Evolutionary conservation across 2,113 vertebrate species (phyloP), one percentile per base, ranked within the genome.

Genomic region (Toxostoma redivivum): DNA sequence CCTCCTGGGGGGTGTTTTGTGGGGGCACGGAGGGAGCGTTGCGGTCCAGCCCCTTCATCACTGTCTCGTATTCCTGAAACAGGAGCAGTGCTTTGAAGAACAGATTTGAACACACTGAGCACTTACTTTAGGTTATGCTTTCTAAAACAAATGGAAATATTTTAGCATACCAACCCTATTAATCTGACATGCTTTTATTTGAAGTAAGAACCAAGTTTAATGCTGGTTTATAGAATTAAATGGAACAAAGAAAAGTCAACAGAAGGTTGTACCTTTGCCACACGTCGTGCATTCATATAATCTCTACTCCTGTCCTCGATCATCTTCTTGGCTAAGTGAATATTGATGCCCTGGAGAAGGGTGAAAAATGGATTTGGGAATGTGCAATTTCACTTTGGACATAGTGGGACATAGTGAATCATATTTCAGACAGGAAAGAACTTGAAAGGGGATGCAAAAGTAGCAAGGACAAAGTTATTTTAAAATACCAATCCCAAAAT

Each of bases 281-380:
- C 99, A 82, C 99, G 99, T 85, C 99, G 98, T 73, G 99, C 99
- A 28, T 99, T 99, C 99, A 99, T 99, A 94, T 99, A 99, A 97
- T 99, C 99, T 97, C 99, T 98, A 97, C 99, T 99, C 72, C 99
- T 99, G 97, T 99, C 99, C 97, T 99, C 99, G 73, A 99, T 99
- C 99, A 99, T 99, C 98, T 99, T 99, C 98, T 99, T 99, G 84
- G 99, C 99, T 98, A 99, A 98, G 95, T 99, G 99, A 93, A 99
- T 98, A 96, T 99, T 99, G 95, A 99, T 99, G 85, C 99, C 99
- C 99, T 99, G 94, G 44, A 91, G 45, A 93, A 97, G 47, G 38
- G 78, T 89, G 45, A 51, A 60, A 83, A 92, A 25, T 70, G 38
- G 74, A 84, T 81, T 11, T 42, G 60, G 87, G 53, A 69, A 70